Evolutionary conservation across 2,113 vertebrate species (phyloP), one percentile per base, ranked within the genome.

Genomic region (Engraulis encrasicolus): DNA sequence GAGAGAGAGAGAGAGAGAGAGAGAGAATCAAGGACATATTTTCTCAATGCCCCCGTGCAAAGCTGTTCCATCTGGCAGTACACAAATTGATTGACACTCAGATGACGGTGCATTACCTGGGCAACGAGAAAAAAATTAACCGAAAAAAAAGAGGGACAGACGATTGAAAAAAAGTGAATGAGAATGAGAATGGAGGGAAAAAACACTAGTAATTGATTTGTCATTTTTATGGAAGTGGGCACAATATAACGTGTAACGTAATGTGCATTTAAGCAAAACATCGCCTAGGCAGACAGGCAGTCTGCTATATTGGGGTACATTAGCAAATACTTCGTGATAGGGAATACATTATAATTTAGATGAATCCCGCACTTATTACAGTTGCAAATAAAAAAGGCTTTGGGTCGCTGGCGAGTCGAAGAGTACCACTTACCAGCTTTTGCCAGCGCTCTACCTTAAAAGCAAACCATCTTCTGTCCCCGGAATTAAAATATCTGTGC

Each of bases 261-360:
- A 90, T 91, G 89, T 92, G 89, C 88, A 89, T 85, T 89, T 86
- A 87, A 88, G 90, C 88, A 79, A 79, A 82, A n/a, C n/a, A n/a
- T n/a, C n/a, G n/a, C n/a, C n/a, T n/a, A n/a, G n/a, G n/a, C n/a
- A n/a, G n/a, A n/a, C n/a, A n/a, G 49, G 90, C 90, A 89, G 86
- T 85, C 87, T 78, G 91, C 87, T 91, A 80, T 90, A 93, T 93
- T 91, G 92, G 90, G 90, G 90, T 89, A 91, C 89, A 95, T 94
- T 93, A 94, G 93, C 92, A 93, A 95, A 93, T 81, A 90, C 90
- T 90, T 31, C 31, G 86, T 66, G 31, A 66, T 66, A 66, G 23
- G 92, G 93, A 95, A 95, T 94, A 93, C 93, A 95, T 96, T 95
- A 95, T 93, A 94, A 95, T 93, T 95, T 92, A 95, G n/a, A n/a